phyloP scores from a whole-genome alignment of 2,888 invertebrate species.

The Pheosia tremula region DNA sequence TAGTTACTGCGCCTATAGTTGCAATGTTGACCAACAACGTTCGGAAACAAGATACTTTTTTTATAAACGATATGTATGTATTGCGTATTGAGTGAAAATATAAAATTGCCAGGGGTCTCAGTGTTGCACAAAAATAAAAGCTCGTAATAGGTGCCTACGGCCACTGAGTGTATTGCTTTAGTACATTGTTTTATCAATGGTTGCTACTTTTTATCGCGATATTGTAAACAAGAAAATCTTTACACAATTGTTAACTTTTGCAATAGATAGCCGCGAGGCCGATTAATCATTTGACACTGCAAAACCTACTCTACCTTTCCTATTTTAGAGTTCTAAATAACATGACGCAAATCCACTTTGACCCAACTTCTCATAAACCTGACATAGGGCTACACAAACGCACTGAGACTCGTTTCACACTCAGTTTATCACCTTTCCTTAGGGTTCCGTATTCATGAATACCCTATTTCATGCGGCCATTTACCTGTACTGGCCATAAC shows the following conservation, averaged over 20 bases:
- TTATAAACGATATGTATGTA: too few species aligned
- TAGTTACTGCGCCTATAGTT: too few species aligned
- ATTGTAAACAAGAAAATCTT: neutral
- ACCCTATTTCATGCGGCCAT: neutral
- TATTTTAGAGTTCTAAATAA: neutral
- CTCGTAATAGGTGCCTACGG: too few species aligned
- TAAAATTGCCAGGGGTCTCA: too few species aligned
- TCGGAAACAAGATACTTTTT: too few species aligned
- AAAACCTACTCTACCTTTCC: neutral
- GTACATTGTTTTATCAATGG: too few species aligned
- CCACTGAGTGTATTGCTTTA: too few species aligned
- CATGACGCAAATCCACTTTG: neutral
- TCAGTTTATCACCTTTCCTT: slow-evolving; percentile 6
- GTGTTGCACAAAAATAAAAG: too few species aligned
- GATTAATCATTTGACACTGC: neutral
- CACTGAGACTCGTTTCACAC: slow-evolving; percentile 1
- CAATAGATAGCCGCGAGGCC: neutral
- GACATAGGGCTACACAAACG: slow-evolving; percentile 5
- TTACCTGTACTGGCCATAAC: slow-evolving; percentile 4
- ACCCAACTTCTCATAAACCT: slow-evolving; percentile 4
- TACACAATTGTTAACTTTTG: neutral
- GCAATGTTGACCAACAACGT: too few species aligned
- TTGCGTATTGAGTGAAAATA: too few species aligned
- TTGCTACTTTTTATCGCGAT: neutral
- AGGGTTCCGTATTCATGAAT: slow-evolving; percentile 6